Evolutionary conservation across 2,888 invertebrate species (phyloP).

Genomic region (Aelia acuminata): DNA sequence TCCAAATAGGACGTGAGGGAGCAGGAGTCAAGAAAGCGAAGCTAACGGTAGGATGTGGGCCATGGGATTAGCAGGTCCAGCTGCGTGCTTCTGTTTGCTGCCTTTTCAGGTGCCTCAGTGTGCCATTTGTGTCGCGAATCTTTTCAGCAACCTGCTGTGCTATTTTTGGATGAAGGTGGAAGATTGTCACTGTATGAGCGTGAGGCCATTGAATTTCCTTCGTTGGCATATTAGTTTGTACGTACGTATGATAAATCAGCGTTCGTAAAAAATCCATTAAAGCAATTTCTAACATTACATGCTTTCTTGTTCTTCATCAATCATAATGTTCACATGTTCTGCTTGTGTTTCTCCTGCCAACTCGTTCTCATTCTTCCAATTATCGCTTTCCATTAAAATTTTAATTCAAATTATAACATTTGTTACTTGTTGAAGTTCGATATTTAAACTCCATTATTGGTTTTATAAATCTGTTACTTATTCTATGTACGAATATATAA

Average conservation of each 20-base stretch:
- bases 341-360: background rate
- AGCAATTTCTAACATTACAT: background rate
- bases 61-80: background rate
- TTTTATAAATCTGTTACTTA: no score
- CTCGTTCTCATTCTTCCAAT: background rate
- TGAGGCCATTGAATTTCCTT: background rate
- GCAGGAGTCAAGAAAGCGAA: background rate
- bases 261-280: background rate
- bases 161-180: background rate
- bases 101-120: background rate
- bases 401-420: no score
- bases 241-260: background rate
- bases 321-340: background rate
- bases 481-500: no score
- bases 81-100: background rate
- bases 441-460: no score
- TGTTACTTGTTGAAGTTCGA: no score
- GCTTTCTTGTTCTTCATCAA: background rate
- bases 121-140: background rate
- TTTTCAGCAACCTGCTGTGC: background rate
- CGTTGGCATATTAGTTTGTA: background rate
- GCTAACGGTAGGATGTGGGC: slow-evolving; percentile 43
- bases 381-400: no score
- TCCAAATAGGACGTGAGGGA: background rate
- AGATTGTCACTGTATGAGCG: background rate